phyloP scores from a whole-genome alignment of 2,888 invertebrate genomes.

The Allacma fusca region DNA sequence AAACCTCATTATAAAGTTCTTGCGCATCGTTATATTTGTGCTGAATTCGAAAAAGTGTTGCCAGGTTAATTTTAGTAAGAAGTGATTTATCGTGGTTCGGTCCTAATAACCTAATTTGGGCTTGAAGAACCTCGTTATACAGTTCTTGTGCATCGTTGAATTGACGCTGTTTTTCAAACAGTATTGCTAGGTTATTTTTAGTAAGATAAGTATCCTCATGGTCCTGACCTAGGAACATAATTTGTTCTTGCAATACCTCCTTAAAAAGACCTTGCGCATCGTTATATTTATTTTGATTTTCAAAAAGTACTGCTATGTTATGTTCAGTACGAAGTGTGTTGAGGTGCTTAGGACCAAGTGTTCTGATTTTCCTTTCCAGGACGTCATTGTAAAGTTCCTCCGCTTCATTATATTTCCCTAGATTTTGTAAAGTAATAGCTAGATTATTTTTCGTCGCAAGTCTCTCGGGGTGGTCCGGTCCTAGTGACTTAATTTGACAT shows the following conservation, averaged over 20 bases:
- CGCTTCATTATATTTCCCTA: not conserved
- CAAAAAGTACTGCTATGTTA: too few relatives aligned
- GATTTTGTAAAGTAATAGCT: not conserved
- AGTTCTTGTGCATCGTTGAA: not conserved
- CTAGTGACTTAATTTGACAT: not conserved
- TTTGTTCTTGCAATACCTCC: too few relatives aligned
- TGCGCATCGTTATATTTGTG: not conserved
- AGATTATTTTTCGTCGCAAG: not conserved
- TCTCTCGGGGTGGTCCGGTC: not conserved
- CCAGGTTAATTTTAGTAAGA: not conserved
- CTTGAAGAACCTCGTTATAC: not conserved
- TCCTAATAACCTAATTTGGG: not conserved
- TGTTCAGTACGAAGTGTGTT: too few relatives aligned
- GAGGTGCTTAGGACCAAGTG: not conserved
- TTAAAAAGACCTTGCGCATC: too few relatives aligned
- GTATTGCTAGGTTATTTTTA: not conserved
- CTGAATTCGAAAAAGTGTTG: not conserved
- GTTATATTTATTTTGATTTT: too few relatives aligned
- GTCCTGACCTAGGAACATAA: too few relatives aligned
- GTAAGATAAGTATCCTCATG: not conserved
- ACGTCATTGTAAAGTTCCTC: not conserved
- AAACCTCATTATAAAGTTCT: not conserved
- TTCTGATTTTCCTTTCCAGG: not conserved
- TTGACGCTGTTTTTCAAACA: not conserved
- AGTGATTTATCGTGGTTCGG: not conserved